A percentile compares a stretch with the other conserved stretches of the same genome.
These are phyloP conservation scores for Drosophila cardini DNA, from an alignment of 1,140 invertebrate species.

Conservation along the genomic window DNA sequence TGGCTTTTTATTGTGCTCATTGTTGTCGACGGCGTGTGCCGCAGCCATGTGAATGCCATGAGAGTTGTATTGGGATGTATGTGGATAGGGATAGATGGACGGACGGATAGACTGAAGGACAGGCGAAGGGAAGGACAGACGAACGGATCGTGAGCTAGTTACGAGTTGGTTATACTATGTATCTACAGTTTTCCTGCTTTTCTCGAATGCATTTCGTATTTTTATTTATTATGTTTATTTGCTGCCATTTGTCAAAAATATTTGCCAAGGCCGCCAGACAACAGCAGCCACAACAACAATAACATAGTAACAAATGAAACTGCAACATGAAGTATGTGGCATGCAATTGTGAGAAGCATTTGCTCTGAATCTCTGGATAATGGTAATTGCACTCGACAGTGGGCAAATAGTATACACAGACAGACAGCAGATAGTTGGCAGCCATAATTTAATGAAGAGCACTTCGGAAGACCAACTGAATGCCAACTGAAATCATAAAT, in stretches of 20 bases:
- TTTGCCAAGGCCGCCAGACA: constrained; percentile 59
- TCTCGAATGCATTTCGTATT: constrained; percentile 69
- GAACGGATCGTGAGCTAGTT: constrained; percentile 56
- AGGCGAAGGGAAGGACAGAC: neutral
- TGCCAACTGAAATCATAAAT: constrained; percentile 6
- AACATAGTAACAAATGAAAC: constrained; percentile 13
- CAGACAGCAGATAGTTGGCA: neutral
- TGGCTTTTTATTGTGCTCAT: constrained; percentile 82
- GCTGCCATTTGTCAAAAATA: constrained; percentile 78
- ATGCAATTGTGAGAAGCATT: constrained; percentile 32
- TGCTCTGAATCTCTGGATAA: constrained; percentile 30
- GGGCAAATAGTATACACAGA: constrained; percentile 1
- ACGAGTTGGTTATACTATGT: neutral
- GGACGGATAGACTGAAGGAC: neutral
- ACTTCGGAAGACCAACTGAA: constrained; percentile 10
- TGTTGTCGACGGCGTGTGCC: constrained; percentile 52
- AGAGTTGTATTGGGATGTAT: neutral
- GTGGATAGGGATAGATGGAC: constrained; percentile 12
- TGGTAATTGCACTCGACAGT: constrained; percentile 41
- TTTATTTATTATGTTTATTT: constrained; percentile 83
- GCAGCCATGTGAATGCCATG: constrained; percentile 56
- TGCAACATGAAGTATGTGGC: constrained; percentile 37
- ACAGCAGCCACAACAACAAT: constrained; percentile 26
- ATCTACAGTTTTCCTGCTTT: constrained; percentile 28
- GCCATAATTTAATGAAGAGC: constrained; percentile 36